Evolutionary conservation across 2,113 vertebrate genomes (phyloP).

Genomic region (Myiozetetes cayanensis): DNA sequence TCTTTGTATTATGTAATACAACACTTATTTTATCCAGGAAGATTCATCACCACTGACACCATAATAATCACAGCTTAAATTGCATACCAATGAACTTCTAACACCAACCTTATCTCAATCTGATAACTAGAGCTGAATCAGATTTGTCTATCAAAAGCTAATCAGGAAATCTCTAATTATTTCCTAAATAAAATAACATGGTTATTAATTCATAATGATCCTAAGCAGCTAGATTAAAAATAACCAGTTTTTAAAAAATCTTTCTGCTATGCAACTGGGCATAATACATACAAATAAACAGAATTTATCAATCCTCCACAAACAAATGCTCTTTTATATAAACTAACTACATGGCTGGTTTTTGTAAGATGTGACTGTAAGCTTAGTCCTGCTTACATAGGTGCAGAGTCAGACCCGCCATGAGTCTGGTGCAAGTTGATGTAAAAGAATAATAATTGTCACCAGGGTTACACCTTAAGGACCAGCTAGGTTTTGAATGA

Average conservation of each 20-base stretch:
- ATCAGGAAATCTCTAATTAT: background rate
- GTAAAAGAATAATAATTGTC: background rate
- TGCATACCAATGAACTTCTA: background rate
- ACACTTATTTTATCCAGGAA: slow-evolving; percentile 33
- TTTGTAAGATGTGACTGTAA: background rate
- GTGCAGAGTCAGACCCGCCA: background rate
- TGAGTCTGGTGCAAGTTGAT: fast-evolving
- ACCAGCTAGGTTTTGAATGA: background rate
- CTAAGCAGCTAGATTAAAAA: background rate
- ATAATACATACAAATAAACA: background rate
- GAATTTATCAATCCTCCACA: background rate
- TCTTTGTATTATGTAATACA: slow-evolving; percentile 44
- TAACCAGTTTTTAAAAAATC: background rate
- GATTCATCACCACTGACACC: slow-evolving; percentile 4
- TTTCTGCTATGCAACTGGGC: background rate
- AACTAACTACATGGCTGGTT: background rate
- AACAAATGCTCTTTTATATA: background rate
- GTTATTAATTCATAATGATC: background rate
- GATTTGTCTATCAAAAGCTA: background rate
- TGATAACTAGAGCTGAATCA: background rate
- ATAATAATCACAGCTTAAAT: slow-evolving; percentile 28
- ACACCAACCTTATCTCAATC: background rate
- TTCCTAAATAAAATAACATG: background rate
- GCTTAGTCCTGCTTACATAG: background rate
- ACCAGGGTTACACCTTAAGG: background rate